A percentile compares a stretch with the other conserved stretches of the same genome.
phyloP scores from a whole-genome alignment of 2,888 invertebrate genomes.

The Acrocyrtus sp. region DNA sequence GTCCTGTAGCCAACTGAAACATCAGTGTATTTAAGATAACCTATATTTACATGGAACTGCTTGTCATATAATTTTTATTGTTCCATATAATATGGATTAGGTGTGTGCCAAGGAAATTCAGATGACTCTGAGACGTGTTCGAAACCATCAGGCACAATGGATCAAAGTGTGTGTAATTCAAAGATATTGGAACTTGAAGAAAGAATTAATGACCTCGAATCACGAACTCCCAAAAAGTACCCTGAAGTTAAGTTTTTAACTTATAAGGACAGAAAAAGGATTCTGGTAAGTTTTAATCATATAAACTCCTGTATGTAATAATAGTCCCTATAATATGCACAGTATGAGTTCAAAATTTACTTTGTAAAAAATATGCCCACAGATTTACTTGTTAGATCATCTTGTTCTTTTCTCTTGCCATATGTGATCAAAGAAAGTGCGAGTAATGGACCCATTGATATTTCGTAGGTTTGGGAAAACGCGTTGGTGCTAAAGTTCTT shows the following conservation, averaged over 20 bases:
- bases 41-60: too few relatives aligned
- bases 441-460: slow-evolving; percentile 63
- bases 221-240: slow-evolving; percentile 82
- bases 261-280: slow-evolving; percentile 90
- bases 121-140: slow-evolving; percentile 6
- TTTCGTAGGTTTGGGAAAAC: slow-evolving; percentile 88
- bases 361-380: too few relatives aligned
- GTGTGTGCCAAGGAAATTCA: slow-evolving; percentile 6
- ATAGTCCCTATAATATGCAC: too few relatives aligned
- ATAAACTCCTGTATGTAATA: too few relatives aligned
- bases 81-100: too few relatives aligned
- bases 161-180: slow-evolving; percentile 65
- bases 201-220: slow-evolving; percentile 78
- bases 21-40: too few relatives aligned
- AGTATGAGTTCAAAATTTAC: too few relatives aligned
- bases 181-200: slow-evolving; percentile 77
- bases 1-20: too few relatives aligned
- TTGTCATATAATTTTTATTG: too few relatives aligned
- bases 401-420: not conserved
- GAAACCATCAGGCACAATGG: not conserved
- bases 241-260: slow-evolving; percentile 92
- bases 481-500: slow-evolving; percentile 90
- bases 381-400: too few relatives aligned
- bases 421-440: too few relatives aligned
- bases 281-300: too few relatives aligned